phyloP scores from a whole-genome alignment of 2,797 vertebrate species.

The Tenualosa ilisha region DNA sequence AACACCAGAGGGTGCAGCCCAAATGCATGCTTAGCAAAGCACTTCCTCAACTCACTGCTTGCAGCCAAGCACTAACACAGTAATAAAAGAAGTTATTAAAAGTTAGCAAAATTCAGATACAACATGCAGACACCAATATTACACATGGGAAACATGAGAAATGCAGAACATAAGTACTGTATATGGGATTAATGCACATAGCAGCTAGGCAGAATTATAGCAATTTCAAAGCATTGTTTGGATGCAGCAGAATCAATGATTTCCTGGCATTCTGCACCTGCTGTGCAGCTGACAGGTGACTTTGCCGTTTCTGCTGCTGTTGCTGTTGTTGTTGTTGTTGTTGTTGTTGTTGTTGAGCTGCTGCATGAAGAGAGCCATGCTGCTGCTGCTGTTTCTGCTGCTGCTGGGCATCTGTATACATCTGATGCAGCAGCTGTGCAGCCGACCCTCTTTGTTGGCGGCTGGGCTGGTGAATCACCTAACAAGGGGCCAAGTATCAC shows the following conservation, averaged over 20 bases:
- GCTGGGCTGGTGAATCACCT: conserved; percentile 84
- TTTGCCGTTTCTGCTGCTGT: conserved; percentile 65
- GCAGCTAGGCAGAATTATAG: background rate
- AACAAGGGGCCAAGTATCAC: conserved; percentile 40
- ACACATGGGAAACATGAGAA: background rate
- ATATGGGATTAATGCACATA: background rate
- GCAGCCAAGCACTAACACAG: background rate
- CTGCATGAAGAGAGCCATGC: conserved; percentile 72
- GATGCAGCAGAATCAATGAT: background rate
- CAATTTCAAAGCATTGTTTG: background rate
- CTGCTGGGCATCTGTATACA: conserved; percentile 83
- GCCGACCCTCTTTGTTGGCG: conserved; percentile 80
- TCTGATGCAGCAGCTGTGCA: conserved; percentile 82
- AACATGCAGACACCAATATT: conserved; percentile 10
- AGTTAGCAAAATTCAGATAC: background rate
- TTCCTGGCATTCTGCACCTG: conserved; percentile 67
- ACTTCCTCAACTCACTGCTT: conserved; percentile 1
- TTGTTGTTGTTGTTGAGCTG: conserved; percentile 72
- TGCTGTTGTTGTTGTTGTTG: conserved; percentile 67
- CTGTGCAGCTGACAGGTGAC: conserved; percentile 77
- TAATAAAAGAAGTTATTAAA: background rate
- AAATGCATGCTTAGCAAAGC: background rate
- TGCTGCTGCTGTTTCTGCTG: conserved; percentile 66
- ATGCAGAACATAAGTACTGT: background rate
- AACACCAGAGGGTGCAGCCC: background rate